Evolutionary conservation across 92 coral and sea anemone species (phyloP).

Genomic region (Epizoanthus rinbou): DNA sequence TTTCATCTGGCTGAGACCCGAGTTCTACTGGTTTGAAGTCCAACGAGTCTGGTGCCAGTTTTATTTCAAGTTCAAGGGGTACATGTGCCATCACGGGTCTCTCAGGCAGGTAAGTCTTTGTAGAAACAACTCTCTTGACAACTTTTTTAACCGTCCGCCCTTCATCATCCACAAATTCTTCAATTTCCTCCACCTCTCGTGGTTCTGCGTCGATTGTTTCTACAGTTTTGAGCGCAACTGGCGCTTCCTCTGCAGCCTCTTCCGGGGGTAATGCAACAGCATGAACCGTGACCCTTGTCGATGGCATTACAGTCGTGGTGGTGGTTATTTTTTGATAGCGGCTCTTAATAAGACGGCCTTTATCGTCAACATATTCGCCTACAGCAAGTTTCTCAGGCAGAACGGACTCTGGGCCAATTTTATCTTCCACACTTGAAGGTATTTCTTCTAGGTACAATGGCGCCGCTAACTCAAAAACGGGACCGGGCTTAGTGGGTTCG

Average conservation of each 20-base stretch:
- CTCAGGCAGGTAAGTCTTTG: constrained; percentile 13
- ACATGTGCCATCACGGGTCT: constrained; percentile 11
- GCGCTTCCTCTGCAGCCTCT: constrained; percentile 34
- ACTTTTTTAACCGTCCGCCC: constrained; percentile 25
- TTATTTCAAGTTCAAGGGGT: constrained; percentile 32
- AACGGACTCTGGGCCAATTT: constrained; percentile 17
- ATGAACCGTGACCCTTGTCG: constrained; percentile 30
- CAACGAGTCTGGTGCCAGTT: constrained; percentile 20
- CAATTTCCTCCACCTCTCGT: constrained; percentile 36
- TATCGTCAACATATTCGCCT: constrained; percentile 9
- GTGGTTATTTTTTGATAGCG: constrained; percentile 5
- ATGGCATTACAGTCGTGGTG: constrained; percentile 24
- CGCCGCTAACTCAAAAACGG: constrained; percentile 31
- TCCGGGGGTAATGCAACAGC: constrained; percentile 29
- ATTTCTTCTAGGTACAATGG: constrained; percentile 26
- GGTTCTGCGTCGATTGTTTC: constrained; percentile 28
- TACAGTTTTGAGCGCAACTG: background rate
- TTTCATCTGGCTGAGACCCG: background rate
- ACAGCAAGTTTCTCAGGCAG: constrained; percentile 47
- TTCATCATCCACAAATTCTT: constrained; percentile 52
- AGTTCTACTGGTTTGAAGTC: background rate
- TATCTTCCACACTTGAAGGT: background rate
- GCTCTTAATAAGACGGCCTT: background rate
- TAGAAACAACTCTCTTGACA: constrained; percentile 13
- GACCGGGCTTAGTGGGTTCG: background rate